Percentiles rank a stretch among this genome's conserved stretches.
Evolutionary conservation across 1,140 invertebrate species (phyloP).

Genomic region (Augochlora pura): DNA sequence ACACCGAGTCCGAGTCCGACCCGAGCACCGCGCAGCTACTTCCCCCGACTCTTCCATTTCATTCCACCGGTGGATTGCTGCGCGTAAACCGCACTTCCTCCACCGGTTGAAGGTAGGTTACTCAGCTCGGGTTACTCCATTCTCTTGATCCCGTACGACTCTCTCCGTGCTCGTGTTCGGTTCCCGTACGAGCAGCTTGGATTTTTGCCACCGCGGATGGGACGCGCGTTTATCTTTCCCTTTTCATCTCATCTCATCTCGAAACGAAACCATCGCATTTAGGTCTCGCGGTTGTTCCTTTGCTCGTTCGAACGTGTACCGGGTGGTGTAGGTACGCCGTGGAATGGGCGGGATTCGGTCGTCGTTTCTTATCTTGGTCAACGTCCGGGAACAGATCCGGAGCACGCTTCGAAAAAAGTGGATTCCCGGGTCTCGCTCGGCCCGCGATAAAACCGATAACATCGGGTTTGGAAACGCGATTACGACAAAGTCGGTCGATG

Average conservation of each 20-base stretch:
- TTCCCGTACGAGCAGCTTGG: background rate
- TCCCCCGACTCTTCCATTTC: constrained; percentile 9
- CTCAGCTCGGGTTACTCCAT: background rate
- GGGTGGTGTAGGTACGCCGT: background rate
- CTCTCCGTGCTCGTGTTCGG: background rate
- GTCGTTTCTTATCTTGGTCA: constrained; percentile 39
- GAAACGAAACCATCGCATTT: background rate
- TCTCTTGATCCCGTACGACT: background rate
- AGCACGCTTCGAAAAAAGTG: background rate
- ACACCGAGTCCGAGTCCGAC: too few species aligned
- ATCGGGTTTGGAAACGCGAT: constrained; percentile 44
- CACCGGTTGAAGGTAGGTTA: background rate
- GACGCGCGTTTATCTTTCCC: too few species aligned
- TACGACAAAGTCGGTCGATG: constrained; percentile 21
- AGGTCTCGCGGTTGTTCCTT: background rate
- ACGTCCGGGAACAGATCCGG: background rate
- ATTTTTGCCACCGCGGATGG: constrained; percentile 23
- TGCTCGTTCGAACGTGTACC: background rate
- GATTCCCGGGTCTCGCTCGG: constrained; percentile 19
- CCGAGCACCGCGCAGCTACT: too few species aligned
- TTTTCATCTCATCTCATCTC: background rate
- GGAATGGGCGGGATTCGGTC: constrained; percentile 34
- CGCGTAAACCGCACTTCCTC: background rate
- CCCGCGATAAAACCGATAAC: constrained; percentile 51
- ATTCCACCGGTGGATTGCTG: constrained; percentile 23